Conservation (phyloP, 2,113 vertebrate genomes). For the Ochotona princeps region DNA sequence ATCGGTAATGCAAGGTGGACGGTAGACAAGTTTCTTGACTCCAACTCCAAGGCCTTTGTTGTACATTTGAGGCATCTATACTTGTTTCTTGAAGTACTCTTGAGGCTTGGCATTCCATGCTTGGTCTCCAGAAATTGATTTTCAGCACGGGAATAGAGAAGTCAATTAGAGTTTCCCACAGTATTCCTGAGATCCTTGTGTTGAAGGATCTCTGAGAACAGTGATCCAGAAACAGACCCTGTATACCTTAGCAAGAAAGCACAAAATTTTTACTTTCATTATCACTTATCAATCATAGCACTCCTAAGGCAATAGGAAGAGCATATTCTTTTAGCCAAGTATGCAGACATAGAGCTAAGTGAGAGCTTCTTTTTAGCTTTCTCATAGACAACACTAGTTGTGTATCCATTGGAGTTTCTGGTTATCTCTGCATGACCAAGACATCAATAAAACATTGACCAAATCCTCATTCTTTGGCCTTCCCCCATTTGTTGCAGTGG, state of each 20-base stretch:
- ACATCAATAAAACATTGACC: neutral
- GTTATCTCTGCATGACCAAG: constrained; percentile 5
- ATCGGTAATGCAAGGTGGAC: neutral
- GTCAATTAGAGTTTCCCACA: neutral
- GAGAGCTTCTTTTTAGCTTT: neutral
- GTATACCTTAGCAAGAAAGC: neutral
- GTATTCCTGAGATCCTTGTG: neutral
- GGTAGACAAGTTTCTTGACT: neutral
- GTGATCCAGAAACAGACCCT: neutral
- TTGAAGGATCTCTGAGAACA: neutral
- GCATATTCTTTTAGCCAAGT: neutral
- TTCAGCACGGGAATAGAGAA: neutral
- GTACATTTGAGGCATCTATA: neutral
- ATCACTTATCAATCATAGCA: neutral
- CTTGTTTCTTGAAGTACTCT: neutral
- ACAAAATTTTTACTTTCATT: constrained; percentile 19
- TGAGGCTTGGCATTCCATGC: neutral
- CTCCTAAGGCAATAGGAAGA: neutral
- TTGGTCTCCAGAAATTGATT: neutral
- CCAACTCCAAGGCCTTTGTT: neutral
- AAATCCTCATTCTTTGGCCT: neutral
- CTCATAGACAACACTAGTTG: neutral
- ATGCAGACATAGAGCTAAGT: neutral
- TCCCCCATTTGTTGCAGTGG: neutral
- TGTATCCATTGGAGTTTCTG: neutral